Evolutionary conservation across 2,888 invertebrate genomes (phyloP), one percentile per base, ranked within the genome.

Genomic region (Agrochola lota): DNA sequence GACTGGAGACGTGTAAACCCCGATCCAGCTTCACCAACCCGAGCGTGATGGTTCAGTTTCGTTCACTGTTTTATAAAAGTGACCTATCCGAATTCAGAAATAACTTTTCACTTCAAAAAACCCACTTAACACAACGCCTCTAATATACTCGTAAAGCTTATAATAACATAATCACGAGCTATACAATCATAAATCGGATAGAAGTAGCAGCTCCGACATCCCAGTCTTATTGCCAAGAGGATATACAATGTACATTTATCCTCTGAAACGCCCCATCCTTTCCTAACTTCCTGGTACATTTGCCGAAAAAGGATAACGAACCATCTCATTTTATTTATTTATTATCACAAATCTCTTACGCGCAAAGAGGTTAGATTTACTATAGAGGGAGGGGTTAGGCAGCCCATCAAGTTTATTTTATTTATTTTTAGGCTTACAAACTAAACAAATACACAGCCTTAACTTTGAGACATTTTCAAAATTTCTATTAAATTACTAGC

Each of bases 161-260:
- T 80, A 81, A 73, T 80, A 81, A 73, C 78, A 77, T 85, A 84
- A 89, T 85, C 84, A 83, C 76, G 74, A 81, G 77, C 66, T 69
- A 67, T 57, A 59, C 71, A 49, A 81, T 71, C 73, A 78, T 83
- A 88, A 84, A 88, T 84, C 52, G 74, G 11, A 59, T 70, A 55
- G 68, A 73, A 62, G 68, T 64, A 73, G 67, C 60, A 69, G 77
- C 9, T 35, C 30, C 23, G 17, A 40, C 59, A 66, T 35, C 52
- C 35, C 46, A 71, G 59, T 57, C 73, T 69, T 70, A 76, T 69
- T 77, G 88, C 86, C 80, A 88, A 80, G 66, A 77, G 57, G 77
- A 77, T 83, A 76, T 80, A 60, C 78, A 83, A 77, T 82, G 67
- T 75, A 74, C 75, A 71, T 73, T 80, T 72, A 72, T 60, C 57